Conservation (phyloP, 1,140 invertebrate species). For the Mizuhopecten yessoensis region DNA sequence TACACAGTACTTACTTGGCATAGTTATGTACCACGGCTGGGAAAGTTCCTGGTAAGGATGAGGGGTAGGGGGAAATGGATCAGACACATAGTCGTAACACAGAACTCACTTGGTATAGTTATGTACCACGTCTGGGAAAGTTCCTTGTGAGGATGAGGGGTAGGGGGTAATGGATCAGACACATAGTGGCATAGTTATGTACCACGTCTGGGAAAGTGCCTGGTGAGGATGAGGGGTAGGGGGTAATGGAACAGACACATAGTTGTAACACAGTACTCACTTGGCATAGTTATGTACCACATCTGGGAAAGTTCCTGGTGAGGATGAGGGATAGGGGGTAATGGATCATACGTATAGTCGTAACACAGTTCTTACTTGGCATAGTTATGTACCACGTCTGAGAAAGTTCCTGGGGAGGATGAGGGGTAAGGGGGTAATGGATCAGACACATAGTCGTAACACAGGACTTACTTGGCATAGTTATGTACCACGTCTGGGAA, state of each 20-base stretch:
- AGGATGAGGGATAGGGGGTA: slow-evolving; percentile 84
- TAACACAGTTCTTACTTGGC: slow-evolving; percentile 87
- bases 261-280: slow-evolving; percentile 87
- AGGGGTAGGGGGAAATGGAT: slow-evolving; percentile 85
- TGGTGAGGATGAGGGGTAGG: slow-evolving; percentile 84
- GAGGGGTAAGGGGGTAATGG: slow-evolving; percentile 84
- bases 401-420: slow-evolving; percentile 88
- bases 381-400: slow-evolving; percentile 86
- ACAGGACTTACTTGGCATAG: slow-evolving; percentile 85
- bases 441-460: slow-evolving; percentile 88
- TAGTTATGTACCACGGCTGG: slow-evolving; percentile 86
- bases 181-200: no score
- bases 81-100: slow-evolving; percentile 87
- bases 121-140: slow-evolving; percentile 87
- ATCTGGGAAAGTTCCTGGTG: slow-evolving; percentile 88
- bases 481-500: slow-evolving; percentile 87
- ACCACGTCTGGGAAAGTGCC: slow-evolving; percentile 90
- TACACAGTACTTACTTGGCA: slow-evolving; percentile 86
- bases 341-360: slow-evolving; percentile 85
- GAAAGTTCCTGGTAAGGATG: slow-evolving; percentile 87
- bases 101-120: slow-evolving; percentile 86
- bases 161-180: slow-evolving; percentile 85
- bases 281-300: slow-evolving; percentile 86
- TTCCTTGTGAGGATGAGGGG: slow-evolving; percentile 85
- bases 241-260: slow-evolving; percentile 86